These are phyloP conservation scores for Nothocercus nigrocapillus DNA, from an alignment of 2,113 vertebrate genomes.

Conservation along the genomic window DNA sequence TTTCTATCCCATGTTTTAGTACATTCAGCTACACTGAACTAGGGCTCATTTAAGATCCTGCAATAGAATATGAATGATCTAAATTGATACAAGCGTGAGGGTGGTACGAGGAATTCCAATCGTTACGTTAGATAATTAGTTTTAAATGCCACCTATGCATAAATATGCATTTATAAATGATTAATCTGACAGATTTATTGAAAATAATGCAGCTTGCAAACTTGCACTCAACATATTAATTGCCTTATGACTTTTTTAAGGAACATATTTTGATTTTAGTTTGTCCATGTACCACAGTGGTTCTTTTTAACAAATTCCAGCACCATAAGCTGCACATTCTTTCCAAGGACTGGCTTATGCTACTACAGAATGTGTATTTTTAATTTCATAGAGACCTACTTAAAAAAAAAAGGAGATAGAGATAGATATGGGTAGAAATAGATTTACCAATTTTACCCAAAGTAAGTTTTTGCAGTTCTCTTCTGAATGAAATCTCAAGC, in stretches of 20 bases:
- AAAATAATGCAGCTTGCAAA: not conserved
- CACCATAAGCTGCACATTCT: not conserved
- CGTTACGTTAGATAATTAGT: not conserved
- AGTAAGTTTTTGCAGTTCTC: not conserved
- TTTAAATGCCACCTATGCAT: not conserved
- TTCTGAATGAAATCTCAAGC: not conserved
- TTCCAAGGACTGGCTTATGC: not conserved
- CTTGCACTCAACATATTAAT: not conserved
- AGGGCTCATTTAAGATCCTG: not conserved
- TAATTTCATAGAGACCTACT: not conserved
- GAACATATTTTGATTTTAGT: not conserved
- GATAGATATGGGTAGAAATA: not conserved
- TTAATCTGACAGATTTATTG: not conserved
- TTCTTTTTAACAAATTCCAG: not conserved
- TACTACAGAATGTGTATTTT: not conserved
- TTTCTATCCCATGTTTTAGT: not conserved
- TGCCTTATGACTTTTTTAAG: not conserved
- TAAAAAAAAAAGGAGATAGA: not conserved
- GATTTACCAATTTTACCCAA: not conserved
- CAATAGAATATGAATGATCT: not conserved
- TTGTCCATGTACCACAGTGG: not conserved
- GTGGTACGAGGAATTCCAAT: not conserved
- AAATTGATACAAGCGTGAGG: not conserved
- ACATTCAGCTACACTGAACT: not conserved
- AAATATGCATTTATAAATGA: not conserved